A percentile compares a stretch with the other conserved stretches of the same genome.
Evolutionary conservation across 2,888 invertebrate species (phyloP).

Genomic region (Eristalis arbustorum): DNA sequence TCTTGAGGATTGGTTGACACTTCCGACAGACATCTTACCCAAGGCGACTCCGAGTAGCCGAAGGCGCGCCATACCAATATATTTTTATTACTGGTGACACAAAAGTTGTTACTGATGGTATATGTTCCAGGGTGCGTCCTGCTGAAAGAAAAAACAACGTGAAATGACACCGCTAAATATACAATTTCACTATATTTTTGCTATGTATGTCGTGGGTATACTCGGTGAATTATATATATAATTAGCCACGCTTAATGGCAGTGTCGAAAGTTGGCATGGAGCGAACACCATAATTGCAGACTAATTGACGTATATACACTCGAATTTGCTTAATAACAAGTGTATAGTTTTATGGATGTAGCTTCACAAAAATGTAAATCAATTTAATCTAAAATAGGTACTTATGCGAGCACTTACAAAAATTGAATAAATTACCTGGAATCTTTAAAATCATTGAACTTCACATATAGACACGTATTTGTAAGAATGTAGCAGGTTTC

Average conservation of each 20-base stretch:
- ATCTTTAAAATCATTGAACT: too few relatives aligned
- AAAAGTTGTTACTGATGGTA: slow-evolving; percentile 25
- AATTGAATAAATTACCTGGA: too few relatives aligned
- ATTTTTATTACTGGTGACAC: slow-evolving; percentile 36
- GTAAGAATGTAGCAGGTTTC: too few relatives aligned
- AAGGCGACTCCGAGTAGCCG: slow-evolving; percentile 17
- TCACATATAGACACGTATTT: too few relatives aligned
- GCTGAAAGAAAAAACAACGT: slow-evolving; percentile 16
- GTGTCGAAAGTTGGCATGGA: too few relatives aligned
- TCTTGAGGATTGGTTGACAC: slow-evolving; percentile 16
- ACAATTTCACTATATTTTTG: slow-evolving; percentile 8
- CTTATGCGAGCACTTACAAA: too few relatives aligned
- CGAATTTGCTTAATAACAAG: not conserved
- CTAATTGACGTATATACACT: not conserved
- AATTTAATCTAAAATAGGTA: too few relatives aligned
- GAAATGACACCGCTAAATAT: slow-evolving; percentile 7
- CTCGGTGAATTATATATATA: not conserved
- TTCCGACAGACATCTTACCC: slow-evolving; percentile 14
- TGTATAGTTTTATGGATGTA: not conserved
- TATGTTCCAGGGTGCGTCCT: slow-evolving; percentile 30
- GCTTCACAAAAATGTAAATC: too few relatives aligned
- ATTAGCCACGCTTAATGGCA: not conserved
- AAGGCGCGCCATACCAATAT: slow-evolving; percentile 26
- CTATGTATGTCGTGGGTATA: not conserved
- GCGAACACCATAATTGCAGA: too few relatives aligned